Base-by-base conservation (phyloP, 2,113 vertebrate genomes). In the Athene cunicularia region DNA sequence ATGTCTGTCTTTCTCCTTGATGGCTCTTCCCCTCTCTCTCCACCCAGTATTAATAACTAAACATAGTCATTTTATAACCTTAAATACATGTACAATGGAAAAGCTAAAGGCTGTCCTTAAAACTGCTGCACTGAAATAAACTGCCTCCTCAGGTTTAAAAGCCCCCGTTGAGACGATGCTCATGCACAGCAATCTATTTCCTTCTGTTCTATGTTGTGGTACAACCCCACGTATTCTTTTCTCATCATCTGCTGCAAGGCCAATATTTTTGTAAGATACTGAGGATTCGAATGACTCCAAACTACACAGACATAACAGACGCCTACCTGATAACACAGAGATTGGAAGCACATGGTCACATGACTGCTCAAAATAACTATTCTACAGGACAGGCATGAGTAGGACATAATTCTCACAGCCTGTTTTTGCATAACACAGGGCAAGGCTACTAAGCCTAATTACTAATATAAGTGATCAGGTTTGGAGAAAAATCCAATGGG, bases 181-280 rank as follows among this genome's bases (percentile, higher is more conserved):
- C 77, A 90, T 0, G 9, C 60, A 64, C 86, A 85, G 88, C 49
- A 79, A 94, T 76, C 93, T 81, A 58, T 80, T 80, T 90, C 74
- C 91, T 73, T 90, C 77, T 95, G 71, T 45, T 87, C 74, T 20
- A 0, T 59, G 95, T 90, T 94, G 87, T 88, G 85, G 81, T 82
- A 95, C 87, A 95, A 88, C 74, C 87, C 93, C 90, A 90, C 11
- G 0, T 76, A 80, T 70, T 80, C 77, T 72, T 41, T 87, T 62
- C 81, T 95, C 67, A 76, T 91, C 95, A 86, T 94, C 71, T 96
- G 93, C 94, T 92, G 50, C 89, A 86, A 97, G 74, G 77, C 70
- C 88, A 77, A 86, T 95, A 96, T 95, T 95, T 96, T 87, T 76
- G 53, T 76, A 72, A 76, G 80, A 80, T 82, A 49, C 45, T 47